Conservation (phyloP, 2,113 vertebrate species). For the Toxotes jaculatrix region DNA sequence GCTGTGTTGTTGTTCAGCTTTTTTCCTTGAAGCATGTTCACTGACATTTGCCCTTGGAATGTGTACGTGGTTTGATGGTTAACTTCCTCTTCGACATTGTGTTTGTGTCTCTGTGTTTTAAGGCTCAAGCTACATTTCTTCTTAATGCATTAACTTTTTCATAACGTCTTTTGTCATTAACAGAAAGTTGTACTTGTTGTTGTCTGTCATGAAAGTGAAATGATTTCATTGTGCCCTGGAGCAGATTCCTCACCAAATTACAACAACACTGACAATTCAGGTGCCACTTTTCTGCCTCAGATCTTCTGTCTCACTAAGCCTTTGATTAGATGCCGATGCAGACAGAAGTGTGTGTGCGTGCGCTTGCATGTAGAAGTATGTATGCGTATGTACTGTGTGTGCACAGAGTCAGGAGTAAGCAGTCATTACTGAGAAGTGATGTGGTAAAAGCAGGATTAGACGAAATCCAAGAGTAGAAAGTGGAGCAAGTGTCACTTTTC, state of each 20-base stretch:
- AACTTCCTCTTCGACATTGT: not conserved
- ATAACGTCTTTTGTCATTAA: not conserved
- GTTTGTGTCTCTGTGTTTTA: not conserved
- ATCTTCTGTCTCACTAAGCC: not conserved
- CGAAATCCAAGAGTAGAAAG: conserved; percentile 28
- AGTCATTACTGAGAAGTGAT: conserved; percentile 21
- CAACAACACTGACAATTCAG: not conserved
- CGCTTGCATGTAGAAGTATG: not conserved
- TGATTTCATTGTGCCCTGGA: conserved; percentile 12
- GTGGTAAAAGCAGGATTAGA: conserved; percentile 1
- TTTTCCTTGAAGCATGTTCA: not conserved
- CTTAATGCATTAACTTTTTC: not conserved
- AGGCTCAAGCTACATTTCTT: not conserved
- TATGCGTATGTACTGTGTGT: not conserved
- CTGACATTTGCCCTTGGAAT: not conserved
- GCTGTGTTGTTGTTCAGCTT: not conserved
- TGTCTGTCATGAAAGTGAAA: conserved; percentile 24
- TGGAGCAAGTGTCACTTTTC: conserved; percentile 22
- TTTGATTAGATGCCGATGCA: conserved; percentile 34
- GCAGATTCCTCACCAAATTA: not conserved
- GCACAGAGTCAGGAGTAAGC: conserved; percentile 7
- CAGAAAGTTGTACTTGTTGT: not conserved
- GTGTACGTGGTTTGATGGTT: not conserved
- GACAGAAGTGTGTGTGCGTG: not conserved
- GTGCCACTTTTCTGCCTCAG: not conserved